Conservation (phyloP, 2,797 vertebrate species). For the Acanthurus lineatus region DNA sequence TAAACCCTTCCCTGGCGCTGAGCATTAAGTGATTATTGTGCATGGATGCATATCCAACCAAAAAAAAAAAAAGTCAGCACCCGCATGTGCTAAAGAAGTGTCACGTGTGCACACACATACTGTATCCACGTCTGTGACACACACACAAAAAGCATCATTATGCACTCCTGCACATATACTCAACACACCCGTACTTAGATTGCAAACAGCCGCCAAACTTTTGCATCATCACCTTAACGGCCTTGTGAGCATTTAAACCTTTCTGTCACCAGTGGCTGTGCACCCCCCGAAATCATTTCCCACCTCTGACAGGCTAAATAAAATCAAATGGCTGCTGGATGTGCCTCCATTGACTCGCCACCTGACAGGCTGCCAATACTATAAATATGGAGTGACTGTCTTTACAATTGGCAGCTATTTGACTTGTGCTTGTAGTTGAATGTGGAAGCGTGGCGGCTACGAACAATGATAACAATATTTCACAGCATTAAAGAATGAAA, state of each 20-base stretch:
- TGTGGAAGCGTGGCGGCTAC: background rate
- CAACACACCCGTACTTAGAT: background rate
- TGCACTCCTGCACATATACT: background rate
- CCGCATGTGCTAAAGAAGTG: slow-evolving; percentile 32
- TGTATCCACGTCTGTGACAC: background rate
- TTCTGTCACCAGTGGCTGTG: slow-evolving; percentile 15
- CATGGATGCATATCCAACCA: slow-evolving; percentile 57
- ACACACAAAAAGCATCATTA: background rate
- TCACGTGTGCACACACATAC: slow-evolving; percentile 23
- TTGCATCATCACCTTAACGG: slow-evolving; percentile 27
- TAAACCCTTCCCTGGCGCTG: slow-evolving; percentile 69
- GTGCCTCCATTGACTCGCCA: slow-evolving; percentile 53
- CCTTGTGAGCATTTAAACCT: background rate
- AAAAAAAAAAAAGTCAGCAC: slow-evolving; percentile 28
- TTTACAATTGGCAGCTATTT: slow-evolving; percentile 43
- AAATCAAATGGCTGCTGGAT: slow-evolving; percentile 43
- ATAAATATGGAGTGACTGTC: background rate
- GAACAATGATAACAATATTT: too few species aligned
- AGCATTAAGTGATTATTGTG: slow-evolving; percentile 74
- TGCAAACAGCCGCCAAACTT: background rate
- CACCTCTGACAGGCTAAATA: slow-evolving; percentile 30
- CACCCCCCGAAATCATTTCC: background rate
- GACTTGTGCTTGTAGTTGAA: slow-evolving; percentile 15
- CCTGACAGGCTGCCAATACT: slow-evolving; percentile 52
- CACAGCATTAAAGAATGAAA: too few species aligned